phyloP scores from a whole-genome alignment of 2,797 vertebrate genomes.

The Urosaurus nigricauda region DNA sequence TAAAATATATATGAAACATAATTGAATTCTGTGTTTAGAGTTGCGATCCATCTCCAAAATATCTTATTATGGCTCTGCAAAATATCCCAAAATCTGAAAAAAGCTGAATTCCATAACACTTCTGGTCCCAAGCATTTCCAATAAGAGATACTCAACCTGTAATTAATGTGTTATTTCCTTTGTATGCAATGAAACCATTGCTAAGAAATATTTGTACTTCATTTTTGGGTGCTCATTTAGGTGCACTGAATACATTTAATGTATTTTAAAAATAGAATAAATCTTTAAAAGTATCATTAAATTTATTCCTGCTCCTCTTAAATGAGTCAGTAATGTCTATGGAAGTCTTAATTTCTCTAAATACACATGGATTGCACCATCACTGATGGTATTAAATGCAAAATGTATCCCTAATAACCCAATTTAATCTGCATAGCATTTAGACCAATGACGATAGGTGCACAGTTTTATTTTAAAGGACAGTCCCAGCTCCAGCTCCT shows the following conservation, averaged over 20 bases:
- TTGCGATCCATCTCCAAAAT: too few species aligned
- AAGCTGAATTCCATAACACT: background rate
- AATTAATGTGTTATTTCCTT: background rate
- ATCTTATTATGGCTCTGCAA: too few species aligned
- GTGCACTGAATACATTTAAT: background rate
- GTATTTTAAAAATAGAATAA: background rate
- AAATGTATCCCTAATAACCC: background rate
- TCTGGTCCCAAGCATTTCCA: too few species aligned
- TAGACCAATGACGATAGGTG: background rate
- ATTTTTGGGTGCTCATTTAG: background rate
- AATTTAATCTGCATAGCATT: background rate
- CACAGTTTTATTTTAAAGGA: background rate
- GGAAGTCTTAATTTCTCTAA: background rate
- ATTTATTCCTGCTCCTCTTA: too few species aligned
- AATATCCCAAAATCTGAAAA: background rate
- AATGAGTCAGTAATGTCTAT: background rate
- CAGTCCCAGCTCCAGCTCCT: background rate
- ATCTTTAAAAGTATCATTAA: too few species aligned
- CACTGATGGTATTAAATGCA: background rate
- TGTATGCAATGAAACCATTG: background rate
- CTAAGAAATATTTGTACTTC: rapidly evolving
- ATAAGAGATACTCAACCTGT: background rate
- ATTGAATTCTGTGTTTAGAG: too few species aligned
- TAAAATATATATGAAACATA: too few species aligned
- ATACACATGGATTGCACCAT: background rate